Conservation (phyloP, 1,140 invertebrate species). For the Thrips palmi region DNA sequence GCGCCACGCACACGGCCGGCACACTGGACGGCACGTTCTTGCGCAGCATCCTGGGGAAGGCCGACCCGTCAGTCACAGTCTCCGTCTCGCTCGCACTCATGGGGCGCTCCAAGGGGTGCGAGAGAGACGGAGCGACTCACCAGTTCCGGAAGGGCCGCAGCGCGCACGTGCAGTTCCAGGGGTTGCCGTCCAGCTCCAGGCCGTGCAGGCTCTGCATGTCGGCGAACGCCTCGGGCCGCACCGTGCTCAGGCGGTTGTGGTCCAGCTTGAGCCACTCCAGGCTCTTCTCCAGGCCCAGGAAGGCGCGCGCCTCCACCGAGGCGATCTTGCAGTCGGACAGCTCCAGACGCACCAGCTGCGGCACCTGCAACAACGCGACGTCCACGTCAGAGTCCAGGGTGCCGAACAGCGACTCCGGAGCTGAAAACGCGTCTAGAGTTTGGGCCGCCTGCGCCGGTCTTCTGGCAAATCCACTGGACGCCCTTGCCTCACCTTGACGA, state of each 20-base stretch:
- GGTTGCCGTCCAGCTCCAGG: slow-evolving; percentile 52
- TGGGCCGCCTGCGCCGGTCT: too few relatives aligned
- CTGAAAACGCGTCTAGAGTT: too few relatives aligned
- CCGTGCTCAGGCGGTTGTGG: slow-evolving; percentile 44
- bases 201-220: slow-evolving; percentile 48
- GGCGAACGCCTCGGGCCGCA: slow-evolving; percentile 41
- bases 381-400: too few relatives aligned
- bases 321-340: slow-evolving; percentile 46
- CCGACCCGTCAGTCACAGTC: too few relatives aligned
- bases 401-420: too few relatives aligned
- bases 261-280: slow-evolving; percentile 59
- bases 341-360: slow-evolving; percentile 50
- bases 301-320: slow-evolving; percentile 44
- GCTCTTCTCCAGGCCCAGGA: slow-evolving; percentile 49
- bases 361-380: too few relatives aligned
- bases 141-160: slow-evolving; percentile 52
- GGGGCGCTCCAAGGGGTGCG: too few relatives aligned
- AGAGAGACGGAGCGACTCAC: too few relatives aligned
- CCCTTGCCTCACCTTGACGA: too few relatives aligned
- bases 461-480: too few relatives aligned
- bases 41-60: too few relatives aligned
- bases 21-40: slow-evolving; percentile 52
- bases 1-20: slow-evolving; percentile 44
- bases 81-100: too few relatives aligned
- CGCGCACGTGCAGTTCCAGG: slow-evolving; percentile 64